A percentile compares a stretch with the other conserved stretches of the same genome.
Conservation (phyloP, 2,888 invertebrate genomes). For the Sericinus montela region DNA sequence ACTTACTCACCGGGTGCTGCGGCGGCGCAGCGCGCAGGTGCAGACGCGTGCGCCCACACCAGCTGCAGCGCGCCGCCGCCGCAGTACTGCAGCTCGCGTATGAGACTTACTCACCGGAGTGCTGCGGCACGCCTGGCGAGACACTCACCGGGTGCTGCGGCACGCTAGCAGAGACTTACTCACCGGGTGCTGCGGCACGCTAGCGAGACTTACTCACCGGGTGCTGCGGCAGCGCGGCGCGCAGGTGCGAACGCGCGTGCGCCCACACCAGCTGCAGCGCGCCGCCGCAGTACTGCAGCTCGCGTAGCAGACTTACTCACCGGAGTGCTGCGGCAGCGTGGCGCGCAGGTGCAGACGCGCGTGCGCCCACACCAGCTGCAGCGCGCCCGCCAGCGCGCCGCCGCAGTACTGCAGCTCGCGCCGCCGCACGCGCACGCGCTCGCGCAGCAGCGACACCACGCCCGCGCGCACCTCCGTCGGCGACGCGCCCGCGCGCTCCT, state of each 20-base stretch:
- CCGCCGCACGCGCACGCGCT: constrained; percentile 43
- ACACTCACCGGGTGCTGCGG: too few species aligned
- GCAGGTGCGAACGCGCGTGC: background rate
- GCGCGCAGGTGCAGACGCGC: constrained; percentile 84
- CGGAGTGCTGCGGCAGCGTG: constrained; percentile 54
- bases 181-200: background rate
- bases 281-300: background rate
- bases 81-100: background rate
- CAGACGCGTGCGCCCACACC: too few species aligned
- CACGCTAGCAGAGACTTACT: constrained; percentile 65
- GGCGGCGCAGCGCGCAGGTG: too few species aligned
- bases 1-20: too few species aligned
- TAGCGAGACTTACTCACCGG: background rate
- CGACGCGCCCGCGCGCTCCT: constrained; percentile 31
- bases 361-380: constrained; percentile 89
- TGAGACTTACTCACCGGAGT: background rate
- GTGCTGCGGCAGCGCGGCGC: background rate
- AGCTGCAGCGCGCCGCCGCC: too few species aligned
- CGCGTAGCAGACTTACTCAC: background rate
- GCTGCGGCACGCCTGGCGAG: too few species aligned
- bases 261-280: background rate
- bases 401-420: constrained; percentile 80
- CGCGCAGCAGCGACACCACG: constrained; percentile 29
- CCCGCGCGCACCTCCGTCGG: constrained; percentile 44
- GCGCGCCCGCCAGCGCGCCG: constrained; percentile 84